Conservation (phyloP, 2,888 invertebrate species). For the Amblyjoppa proteus region DNA sequence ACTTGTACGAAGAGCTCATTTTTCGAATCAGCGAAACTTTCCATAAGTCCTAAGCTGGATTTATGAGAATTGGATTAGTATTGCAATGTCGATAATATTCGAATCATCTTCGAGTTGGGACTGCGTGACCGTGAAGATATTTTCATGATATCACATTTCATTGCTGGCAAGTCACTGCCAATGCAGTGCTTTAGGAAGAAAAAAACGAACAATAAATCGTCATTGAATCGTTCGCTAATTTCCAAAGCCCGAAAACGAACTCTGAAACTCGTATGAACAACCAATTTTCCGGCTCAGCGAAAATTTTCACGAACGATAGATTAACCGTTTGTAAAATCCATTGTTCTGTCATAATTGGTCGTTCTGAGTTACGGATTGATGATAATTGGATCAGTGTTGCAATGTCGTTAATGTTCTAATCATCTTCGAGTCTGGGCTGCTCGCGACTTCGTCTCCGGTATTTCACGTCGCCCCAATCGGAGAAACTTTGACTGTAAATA, state of each 20-base stretch:
- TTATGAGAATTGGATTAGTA: too few relatives aligned
- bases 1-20: too few relatives aligned
- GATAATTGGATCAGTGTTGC: not conserved
- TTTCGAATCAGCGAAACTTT: too few relatives aligned
- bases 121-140: too few relatives aligned
- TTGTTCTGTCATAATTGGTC: too few relatives aligned
- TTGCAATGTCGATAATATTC: too few relatives aligned
- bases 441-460: not conserved
- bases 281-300: not conserved
- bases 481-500: conserved; percentile 30
- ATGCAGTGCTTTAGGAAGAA: too few relatives aligned
- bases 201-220: conserved; percentile 40
- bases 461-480: not conserved
- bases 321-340: not conserved
- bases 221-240: conserved; percentile 43
- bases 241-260: conserved; percentile 60
- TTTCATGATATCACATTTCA: too few relatives aligned
- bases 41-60: too few relatives aligned
- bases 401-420: not conserved
- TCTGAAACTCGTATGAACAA: conserved; percentile 42
- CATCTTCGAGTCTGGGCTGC: not conserved
- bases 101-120: too few relatives aligned
- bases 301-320: not conserved
- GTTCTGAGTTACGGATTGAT: too few relatives aligned
- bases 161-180: too few relatives aligned